Base-by-base conservation (phyloP, 2,113 vertebrate species). In the Antechinus stuartii region DNA sequence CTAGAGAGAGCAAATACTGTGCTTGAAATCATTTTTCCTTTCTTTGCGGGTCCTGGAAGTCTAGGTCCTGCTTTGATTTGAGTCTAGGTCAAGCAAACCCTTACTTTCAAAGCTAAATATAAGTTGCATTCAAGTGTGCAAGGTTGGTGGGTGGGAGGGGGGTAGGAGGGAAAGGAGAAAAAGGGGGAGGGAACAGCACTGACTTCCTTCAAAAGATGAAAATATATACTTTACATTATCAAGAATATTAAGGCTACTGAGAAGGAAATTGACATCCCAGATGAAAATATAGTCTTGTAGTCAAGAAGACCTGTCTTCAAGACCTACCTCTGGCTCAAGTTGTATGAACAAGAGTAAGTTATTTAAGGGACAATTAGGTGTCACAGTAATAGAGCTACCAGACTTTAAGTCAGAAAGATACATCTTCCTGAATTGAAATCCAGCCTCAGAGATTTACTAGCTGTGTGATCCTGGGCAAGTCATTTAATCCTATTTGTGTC, bases 1-100 rank as follows among this genome's bases (percentile, higher is more conserved):
- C 92, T 94, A 96, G 94, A 89, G 93, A 96, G 76, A 97, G 97
- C 56, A 42, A 42, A 84, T 42, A 84, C 97, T 96, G 93, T 96
- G 97, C 95, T 98, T 97, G 96, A 89, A 97, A 96, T 94, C 93
- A 90, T 90, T 97, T 97, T 98, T 94, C 90, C 90, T 93, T 89
- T 96, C 47, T 61, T 26, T 97, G 97, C 50, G 94, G 93, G 92
- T 23, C 90, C 93, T 96, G 52, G 50, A n/a, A 76, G 94, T 98
- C 94, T 95, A 94, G 54, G 90, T 93, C 97, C 95, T 96, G 57
- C 90, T 97, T 95, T 98, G 97, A 97, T 97, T 97, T 97, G 52
- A 3, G 68, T 95, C 96, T 97, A 95, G 95, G 96, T 96, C 95
- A 97, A 97, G 94, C 89, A 91, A 55, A 76, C 10, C 9, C 68